A percentile compares a stretch with the other conserved stretches of the same genome.
Conservation (phyloP, 2,113 vertebrate genomes). For the Plecturocebus donacophilus region DNA sequence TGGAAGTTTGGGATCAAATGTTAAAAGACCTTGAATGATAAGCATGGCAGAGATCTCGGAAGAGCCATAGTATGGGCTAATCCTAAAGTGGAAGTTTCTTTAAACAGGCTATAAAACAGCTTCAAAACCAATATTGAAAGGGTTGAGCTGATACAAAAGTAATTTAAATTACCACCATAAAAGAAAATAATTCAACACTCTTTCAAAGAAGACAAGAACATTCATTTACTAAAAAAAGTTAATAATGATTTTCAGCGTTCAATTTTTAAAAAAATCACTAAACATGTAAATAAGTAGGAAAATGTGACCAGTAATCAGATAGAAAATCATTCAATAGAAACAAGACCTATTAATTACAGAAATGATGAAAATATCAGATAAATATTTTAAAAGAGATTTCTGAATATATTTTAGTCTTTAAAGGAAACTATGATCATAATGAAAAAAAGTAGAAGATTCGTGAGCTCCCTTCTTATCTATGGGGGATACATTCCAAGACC, state of each 20-base stretch:
- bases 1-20: neutral
- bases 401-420: neutral
- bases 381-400: neutral
- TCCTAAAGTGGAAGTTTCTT: neutral
- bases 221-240: neutral
- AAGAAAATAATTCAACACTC: neutral
- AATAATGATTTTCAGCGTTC: neutral
- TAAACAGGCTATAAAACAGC: neutral
- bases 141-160: neutral
- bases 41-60: neutral
- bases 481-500: neutral
- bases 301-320: neutral
- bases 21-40: neutral
- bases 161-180: neutral
- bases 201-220: neutral
- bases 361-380: neutral
- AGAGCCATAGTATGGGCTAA: neutral
- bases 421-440: neutral
- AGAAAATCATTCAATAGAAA: neutral
- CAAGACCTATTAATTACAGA: neutral
- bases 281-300: neutral
- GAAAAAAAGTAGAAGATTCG: neutral
- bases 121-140: neutral
- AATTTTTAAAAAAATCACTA: neutral
- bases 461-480: neutral